A percentile compares a stretch with the other conserved stretches of the same genome.
Evolutionary conservation across 2,113 vertebrate species (phyloP).

Genomic region (Falco punctatus): DNA sequence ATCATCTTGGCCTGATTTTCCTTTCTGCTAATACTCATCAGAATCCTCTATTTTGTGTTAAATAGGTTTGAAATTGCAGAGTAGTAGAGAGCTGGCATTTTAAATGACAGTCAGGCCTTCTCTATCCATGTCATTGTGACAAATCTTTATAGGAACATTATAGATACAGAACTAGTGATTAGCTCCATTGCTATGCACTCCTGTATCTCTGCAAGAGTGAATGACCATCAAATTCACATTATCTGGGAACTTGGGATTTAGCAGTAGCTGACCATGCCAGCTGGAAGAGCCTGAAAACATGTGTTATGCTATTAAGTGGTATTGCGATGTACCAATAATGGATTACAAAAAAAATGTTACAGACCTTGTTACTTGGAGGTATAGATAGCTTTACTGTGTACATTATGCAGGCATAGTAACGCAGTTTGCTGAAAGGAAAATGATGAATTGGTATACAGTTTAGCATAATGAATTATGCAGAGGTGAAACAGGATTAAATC

Average conservation of each 20-base stretch:
- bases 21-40: background rate
- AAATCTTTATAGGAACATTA: background rate
- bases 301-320: slow-evolving; percentile 51
- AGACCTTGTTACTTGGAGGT: background rate
- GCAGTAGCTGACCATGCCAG: slow-evolving; percentile 48
- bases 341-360: slow-evolving; percentile 22
- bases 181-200: slow-evolving; percentile 40
- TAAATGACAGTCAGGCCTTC: background rate
- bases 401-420: background rate
- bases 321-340: slow-evolving; percentile 24
- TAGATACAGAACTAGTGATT: slow-evolving; percentile 8
- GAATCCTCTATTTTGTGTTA: background rate
- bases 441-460: background rate
- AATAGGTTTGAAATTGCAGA: background rate
- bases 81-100: background rate
- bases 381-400: background rate
- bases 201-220: background rate
- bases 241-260: slow-evolving; percentile 37
- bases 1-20: background rate
- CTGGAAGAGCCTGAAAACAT: slow-evolving; percentile 53
- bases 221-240: slow-evolving; percentile 32
- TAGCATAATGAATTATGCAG: background rate
- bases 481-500: background rate
- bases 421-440: background rate
- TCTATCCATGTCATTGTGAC: background rate